phyloP scores from a whole-genome alignment of 2,113 vertebrate species.

The Corydoras maculifer region DNA sequence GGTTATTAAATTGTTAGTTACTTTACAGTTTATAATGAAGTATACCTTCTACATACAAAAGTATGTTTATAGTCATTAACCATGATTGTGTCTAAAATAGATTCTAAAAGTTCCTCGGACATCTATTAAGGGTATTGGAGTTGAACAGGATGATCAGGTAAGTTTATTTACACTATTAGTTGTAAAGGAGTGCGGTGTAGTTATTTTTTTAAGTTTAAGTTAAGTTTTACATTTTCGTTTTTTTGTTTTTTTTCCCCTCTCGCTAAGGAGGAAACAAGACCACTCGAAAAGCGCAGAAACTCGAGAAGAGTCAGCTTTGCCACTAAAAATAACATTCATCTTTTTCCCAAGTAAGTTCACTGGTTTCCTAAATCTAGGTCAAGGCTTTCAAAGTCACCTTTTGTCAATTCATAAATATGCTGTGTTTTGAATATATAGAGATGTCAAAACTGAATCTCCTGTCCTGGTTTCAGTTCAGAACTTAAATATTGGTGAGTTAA shows the following conservation, averaged over 20 bases:
- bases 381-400: neutral
- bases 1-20: no score
- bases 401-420: neutral
- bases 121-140: constrained; percentile 47
- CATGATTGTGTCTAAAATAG: constrained; percentile 43
- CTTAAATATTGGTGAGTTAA: constrained; percentile 23
- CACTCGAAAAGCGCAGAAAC: constrained; percentile 57
- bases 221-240: neutral
- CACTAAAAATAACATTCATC: constrained; percentile 57
- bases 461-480: constrained; percentile 49
- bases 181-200: neutral
- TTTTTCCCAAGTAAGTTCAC: constrained; percentile 61
- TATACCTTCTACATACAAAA: no score
- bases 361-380: neutral
- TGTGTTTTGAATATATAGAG: constrained; percentile 48
- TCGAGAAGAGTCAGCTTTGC: constrained; percentile 74
- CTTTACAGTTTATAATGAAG: no score
- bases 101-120: constrained; percentile 65
- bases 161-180: neutral
- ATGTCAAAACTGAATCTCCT: constrained; percentile 55
- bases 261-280: constrained; percentile 56
- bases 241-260: neutral
- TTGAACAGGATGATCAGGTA: constrained; percentile 60
- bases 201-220: no score
- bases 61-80: neutral